Evolutionary conservation across 2,888 invertebrate species (phyloP), one percentile per base, ranked within the genome.

Genomic region (Exocentrus adspersus): DNA sequence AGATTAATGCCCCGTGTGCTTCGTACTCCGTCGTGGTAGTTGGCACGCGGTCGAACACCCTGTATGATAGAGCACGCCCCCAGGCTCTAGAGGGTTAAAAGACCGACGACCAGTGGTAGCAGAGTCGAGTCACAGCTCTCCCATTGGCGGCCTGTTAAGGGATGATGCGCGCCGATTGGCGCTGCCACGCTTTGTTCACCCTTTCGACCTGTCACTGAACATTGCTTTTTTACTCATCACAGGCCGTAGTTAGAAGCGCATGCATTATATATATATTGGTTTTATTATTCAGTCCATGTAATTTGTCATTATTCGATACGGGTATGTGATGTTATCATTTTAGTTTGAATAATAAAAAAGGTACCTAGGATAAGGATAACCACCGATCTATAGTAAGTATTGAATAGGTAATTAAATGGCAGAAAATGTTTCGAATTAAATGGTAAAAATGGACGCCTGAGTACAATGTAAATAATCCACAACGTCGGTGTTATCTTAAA

Each of bases 131-230:
- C 41, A 62, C 56, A 51, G 45, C 45, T 65, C 43, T 50, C 57
- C 57, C 54, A 77, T 77, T 77, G 75, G 75, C 64, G 64, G 64
- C 50, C 62, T 48, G 60, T 64, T 65, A 50, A 61, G 67, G 71
- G 71, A 57, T 62, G 70, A 61, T 41, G 51, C 62, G 46, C 58
- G 48, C 59, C 67, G 65, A 79, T 79, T 79, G 78, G 79, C 69
- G 69, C 65, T 52, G 45, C 57, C 51, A 50, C 54, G 69, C 75
- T 74, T 75, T 74, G 77, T 77, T 76, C 79, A 77, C 78, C 79
- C 78, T 78, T 78, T 78, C 77, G 74, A 76, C 75, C 75, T 75
- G 77, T 77, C 76, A 69, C 70, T 74, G 75, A 76, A 73, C 72
- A 72, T 72, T 71, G 54, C 64, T 68, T 67, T 69, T 69, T 69